phyloP scores from a whole-genome alignment of 2,888 invertebrate species.

The Meghimatium bilineatum region DNA sequence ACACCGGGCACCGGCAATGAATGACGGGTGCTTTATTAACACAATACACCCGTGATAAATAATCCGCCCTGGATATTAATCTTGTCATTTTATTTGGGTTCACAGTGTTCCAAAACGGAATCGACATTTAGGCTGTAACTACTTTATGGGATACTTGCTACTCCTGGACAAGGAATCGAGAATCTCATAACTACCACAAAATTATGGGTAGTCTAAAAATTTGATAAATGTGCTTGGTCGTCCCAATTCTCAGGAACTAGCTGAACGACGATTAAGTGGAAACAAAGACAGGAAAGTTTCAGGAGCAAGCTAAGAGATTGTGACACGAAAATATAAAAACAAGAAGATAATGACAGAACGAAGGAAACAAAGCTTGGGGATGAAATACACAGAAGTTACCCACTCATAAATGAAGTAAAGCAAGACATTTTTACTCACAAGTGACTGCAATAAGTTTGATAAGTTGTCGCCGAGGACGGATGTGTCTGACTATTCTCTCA shows the following conservation, averaged over 20 bases:
- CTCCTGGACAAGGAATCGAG: slow-evolving; percentile 2
- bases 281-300: neutral
- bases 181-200: slow-evolving; percentile 30
- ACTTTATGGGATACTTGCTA: neutral
- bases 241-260: neutral
- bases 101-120: slow-evolving; percentile 5
- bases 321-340: neutral
- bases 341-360: neutral
- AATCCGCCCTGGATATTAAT: slow-evolving; percentile 38
- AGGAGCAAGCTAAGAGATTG: neutral
- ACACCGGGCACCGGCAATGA: slow-evolving; percentile 16
- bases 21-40: slow-evolving; percentile 39
- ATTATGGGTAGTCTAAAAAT: slow-evolving; percentile 32
- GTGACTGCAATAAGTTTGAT: no score
- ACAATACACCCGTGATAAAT: slow-evolving; percentile 40
- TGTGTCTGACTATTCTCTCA: no score
- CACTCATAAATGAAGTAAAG: no score
- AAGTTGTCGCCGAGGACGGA: no score
- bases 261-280: neutral
- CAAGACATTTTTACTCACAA: no score
- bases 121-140: neutral
- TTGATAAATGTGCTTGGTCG: slow-evolving; percentile 30
- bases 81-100: slow-evolving; percentile 28
- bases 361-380: neutral
- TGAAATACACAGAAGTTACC: no score